These are phyloP conservation scores for Anolis carolinensis DNA, from an alignment of 2,113 vertebrate species.

Conservation along the genomic window DNA sequence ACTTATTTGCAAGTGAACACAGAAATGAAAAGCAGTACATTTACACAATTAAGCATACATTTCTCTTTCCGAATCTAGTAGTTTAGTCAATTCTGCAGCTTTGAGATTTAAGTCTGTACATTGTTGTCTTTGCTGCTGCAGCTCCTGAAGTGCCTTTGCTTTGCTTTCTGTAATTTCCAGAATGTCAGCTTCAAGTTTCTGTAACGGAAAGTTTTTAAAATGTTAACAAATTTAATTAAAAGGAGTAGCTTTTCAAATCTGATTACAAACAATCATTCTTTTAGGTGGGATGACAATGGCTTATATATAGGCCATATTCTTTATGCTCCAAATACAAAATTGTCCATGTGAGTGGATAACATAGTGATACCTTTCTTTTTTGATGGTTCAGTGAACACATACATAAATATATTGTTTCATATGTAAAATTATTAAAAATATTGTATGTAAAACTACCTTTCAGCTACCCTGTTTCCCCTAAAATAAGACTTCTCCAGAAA, in stretches of 20 bases:
- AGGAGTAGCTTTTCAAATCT: neutral
- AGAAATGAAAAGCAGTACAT: constrained; percentile 15
- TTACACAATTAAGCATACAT: constrained; percentile 76
- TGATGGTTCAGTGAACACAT: too few relatives aligned
- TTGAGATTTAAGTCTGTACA: constrained; percentile 78
- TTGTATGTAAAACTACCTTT: too few relatives aligned
- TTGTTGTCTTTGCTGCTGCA: constrained; percentile 82
- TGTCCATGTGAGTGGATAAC: too few relatives aligned
- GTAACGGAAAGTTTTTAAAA: constrained; percentile 49
- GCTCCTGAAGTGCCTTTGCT: constrained; percentile 83
- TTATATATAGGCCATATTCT: too few relatives aligned
- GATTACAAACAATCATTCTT: neutral
- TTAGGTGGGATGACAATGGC: neutral
- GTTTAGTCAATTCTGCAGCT: constrained; percentile 81
- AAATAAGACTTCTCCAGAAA: too few relatives aligned
- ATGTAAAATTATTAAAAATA: too few relatives aligned
- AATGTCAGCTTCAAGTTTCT: constrained; percentile 90
- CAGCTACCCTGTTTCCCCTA: too few relatives aligned
- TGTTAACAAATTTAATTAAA: neutral
- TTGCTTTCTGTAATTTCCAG: constrained; percentile 78
- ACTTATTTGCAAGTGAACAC: neutral
- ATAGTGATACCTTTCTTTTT: too few relatives aligned
- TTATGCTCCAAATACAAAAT: too few relatives aligned
- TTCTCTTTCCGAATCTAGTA: constrained; percentile 84
- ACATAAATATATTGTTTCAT: too few relatives aligned